Base-by-base conservation (phyloP, 2,113 vertebrate species). In the Ceyx cyanopectus region DNA sequence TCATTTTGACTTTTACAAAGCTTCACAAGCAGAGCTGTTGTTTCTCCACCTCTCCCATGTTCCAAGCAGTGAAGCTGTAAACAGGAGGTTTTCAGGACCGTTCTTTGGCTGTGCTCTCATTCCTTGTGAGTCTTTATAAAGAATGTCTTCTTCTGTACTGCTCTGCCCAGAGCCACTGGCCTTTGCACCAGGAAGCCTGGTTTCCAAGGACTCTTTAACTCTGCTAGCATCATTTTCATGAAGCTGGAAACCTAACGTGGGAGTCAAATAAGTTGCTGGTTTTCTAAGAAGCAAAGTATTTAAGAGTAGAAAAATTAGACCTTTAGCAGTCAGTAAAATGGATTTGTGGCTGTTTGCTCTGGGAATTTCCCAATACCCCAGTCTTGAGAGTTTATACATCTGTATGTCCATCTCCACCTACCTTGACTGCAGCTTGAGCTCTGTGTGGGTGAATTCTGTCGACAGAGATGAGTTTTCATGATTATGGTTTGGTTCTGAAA, bases 31-130 rank as follows among this genome's bases (percentile, higher is more conserved):
- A 77, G 84, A 87, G 40, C 60, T 73, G 67, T 69, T 89, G 74
- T 89, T 94, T 85, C 63, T 83, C 34, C 75, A 85, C 84, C 40
- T 89, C 84, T 91, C 84, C 87, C 63, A 67, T 37, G 0, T 93
- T 89, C 32, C 50, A 26, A 45, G 79, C 48, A 80, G 40, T 8
- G 22, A 70, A 91, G 81, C 69, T 89, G 56, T 85, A 81, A 88
- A 65, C 81, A 60, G 57, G 48, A 93, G 81, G 14, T 19, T 85
- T 86, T 65, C 37, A 15, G 4, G 74, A 22, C 40, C 6, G 0
- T 40, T 74, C 67, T 62, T 56, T 29, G 15, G 34, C 45, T 41
- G 43, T 50, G 50, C 41, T 81, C 62, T 69, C 24, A 13, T 77
- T 73, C 70, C 67, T 89, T 1, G 0, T 14, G 61, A 82, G 34